Evolutionary conservation across 2,888 invertebrate genomes (phyloP), one percentile per base, ranked within the genome.

Genomic region (Agrotis clavis): DNA sequence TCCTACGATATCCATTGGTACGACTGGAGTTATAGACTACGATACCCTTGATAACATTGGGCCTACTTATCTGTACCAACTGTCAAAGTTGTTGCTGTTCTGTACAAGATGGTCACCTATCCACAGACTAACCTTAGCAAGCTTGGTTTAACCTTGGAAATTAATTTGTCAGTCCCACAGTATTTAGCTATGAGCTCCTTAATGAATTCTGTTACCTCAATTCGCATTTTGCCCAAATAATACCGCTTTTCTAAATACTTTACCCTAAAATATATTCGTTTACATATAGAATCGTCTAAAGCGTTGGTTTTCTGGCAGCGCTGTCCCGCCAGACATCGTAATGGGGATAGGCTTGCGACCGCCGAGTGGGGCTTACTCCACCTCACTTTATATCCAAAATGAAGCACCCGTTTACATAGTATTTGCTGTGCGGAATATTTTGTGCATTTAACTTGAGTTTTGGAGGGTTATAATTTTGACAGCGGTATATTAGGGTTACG

Each of bases 281-380:
- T 47, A 76, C 45, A 30, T 60, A 59, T 35, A 78, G 18, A 77
- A 51, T 56, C 45, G 50, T 65, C 19, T 51, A 71, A 72, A 65
- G n/a, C 47, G 57, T 6, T 6, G 60, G 60, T 78, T 78, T 76
- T 66, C 64, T 76, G 63, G 57, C 68, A 68, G 53, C 74, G 60
- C 69, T 70, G 76, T 81, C 70, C 72, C 66, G 63, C 74, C 68
- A 78, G 86, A 85, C 84, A 68, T 61, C 71, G 74, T 79, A 82
- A 85, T 85, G 78, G 71, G 67, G 60, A 70, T 78, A 77, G 81
- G 72, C 74, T 72, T 71, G 77, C 72, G 64, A 62, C 73, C 71
- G 74, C 61, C 47, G 73, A 72, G 60, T 47, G 59, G 61, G 67
- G 80, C 67, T 77, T 81, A 76, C 72, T 74, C 66, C 50, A 73